Conservation (phyloP, 2,888 invertebrate species). For the Falcaria lacertinaria region DNA sequence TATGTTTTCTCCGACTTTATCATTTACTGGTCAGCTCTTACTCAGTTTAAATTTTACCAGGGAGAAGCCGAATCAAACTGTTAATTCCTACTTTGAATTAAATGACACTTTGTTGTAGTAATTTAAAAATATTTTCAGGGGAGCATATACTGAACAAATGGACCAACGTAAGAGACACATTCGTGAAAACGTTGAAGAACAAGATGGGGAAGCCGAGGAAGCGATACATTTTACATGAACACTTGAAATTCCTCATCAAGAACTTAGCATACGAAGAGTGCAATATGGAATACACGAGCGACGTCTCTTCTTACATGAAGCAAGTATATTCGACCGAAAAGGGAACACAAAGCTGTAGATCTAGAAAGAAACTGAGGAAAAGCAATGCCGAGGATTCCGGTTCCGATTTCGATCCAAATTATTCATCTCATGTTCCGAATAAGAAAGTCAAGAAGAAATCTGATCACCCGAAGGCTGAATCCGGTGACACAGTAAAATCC, state of each 20-base stretch:
- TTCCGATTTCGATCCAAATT: background rate
- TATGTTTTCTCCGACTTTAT: too few relatives aligned
- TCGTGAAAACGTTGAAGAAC: constrained; percentile 52
- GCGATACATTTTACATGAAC: constrained; percentile 52
- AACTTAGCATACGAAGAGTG: constrained; percentile 30
- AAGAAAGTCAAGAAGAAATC: background rate
- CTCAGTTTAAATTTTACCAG: too few relatives aligned
- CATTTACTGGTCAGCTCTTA: too few relatives aligned
- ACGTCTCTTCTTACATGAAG: constrained; percentile 21
- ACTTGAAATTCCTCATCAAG: constrained; percentile 54
- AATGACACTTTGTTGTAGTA: too few relatives aligned
- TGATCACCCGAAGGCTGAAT: constrained; percentile 3
- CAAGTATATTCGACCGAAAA: constrained; percentile 23
- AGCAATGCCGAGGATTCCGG: background rate
- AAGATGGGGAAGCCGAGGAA: constrained; percentile 49
- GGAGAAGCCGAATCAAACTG: too few relatives aligned
- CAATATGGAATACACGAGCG: constrained; percentile 7
- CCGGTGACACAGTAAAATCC: too few relatives aligned
- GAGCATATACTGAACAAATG: constrained; percentile 59
- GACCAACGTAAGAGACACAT: constrained; percentile 68
- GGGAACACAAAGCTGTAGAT: background rate
- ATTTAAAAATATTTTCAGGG: constrained; percentile 51
- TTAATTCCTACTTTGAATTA: too few relatives aligned
- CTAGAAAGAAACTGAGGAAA: background rate
- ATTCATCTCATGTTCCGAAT: background rate